phyloP scores from a whole-genome alignment of 2,113 vertebrate genomes.

The Protobothrops flavoviridis region DNA sequence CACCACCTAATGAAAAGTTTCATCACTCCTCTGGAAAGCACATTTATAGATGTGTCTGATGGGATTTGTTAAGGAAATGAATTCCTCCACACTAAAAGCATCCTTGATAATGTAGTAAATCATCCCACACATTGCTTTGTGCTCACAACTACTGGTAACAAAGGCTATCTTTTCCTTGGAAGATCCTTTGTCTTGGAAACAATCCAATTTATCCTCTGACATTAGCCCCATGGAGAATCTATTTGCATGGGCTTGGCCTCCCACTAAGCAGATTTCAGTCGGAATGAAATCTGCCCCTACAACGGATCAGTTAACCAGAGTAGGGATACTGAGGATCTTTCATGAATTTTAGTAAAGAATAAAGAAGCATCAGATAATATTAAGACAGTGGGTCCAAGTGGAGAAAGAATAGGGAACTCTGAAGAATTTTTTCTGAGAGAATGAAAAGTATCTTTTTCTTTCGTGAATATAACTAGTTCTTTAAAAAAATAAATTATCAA shows the following conservation, averaged over 20 bases:
- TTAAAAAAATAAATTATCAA: background rate
- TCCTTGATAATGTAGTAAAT: background rate
- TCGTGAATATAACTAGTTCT: background rate
- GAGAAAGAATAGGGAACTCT: background rate
- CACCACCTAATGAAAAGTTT: slow-evolving; percentile 20
- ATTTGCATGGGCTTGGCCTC: slow-evolving; percentile 18
- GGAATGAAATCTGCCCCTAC: background rate
- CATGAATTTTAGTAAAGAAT: slow-evolving; percentile 12
- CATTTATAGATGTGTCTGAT: slow-evolving; percentile 1
- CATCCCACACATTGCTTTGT: background rate
- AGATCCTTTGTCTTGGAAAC: background rate
- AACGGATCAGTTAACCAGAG: background rate
- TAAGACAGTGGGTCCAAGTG: background rate
- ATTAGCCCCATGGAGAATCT: slow-evolving; percentile 12
- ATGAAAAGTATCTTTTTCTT: background rate
- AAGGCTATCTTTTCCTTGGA: background rate
- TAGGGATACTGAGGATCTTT: background rate
- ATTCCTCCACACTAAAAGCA: background rate
- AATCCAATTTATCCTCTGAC: slow-evolving; percentile 14
- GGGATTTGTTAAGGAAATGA: background rate
- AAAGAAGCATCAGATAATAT: background rate
- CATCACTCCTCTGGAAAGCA: slow-evolving; percentile 34
- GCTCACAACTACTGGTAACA: background rate
- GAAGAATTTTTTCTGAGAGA: background rate
- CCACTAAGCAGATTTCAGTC: slow-evolving; percentile 20